Evolutionary conservation across 2,888 invertebrate genomes (phyloP).

Genomic region (Ectemnius cavifrons): DNA sequence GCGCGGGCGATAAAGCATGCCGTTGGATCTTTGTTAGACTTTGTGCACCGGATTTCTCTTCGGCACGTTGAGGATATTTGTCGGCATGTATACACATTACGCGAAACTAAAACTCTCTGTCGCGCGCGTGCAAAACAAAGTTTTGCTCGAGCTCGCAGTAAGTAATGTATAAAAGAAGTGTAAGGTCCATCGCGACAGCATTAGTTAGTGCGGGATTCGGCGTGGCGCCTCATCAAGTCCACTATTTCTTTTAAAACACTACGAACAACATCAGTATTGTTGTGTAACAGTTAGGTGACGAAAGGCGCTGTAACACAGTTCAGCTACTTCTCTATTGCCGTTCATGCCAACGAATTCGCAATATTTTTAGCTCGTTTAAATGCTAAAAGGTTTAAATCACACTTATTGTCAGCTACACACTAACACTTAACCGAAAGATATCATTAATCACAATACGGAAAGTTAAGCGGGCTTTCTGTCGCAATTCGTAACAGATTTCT

Average conservation of each 20-base stretch:
- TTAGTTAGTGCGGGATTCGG: too few species aligned
- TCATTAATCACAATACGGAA: constrained; percentile 18
- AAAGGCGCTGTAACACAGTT: too few species aligned
- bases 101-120: constrained; percentile 18
- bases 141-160: too few species aligned
- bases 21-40: constrained; percentile 5
- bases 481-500: constrained; percentile 10
- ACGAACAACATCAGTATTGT: constrained; percentile 36
- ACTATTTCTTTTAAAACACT: constrained; percentile 24
- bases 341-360: constrained; percentile 33
- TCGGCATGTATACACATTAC: constrained; percentile 11
- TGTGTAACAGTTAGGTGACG: constrained; percentile 14
- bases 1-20: constrained; percentile 19
- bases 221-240: constrained; percentile 6
- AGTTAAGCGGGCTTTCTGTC: constrained; percentile 2
- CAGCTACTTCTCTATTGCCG: constrained; percentile 38
- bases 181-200: not conserved
- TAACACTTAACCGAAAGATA: constrained; percentile 35
- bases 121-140: constrained; percentile 1
- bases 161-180: constrained; percentile 20
- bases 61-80: constrained; percentile 18
- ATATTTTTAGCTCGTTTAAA: constrained; percentile 15
- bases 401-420: constrained; percentile 54
- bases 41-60: constrained; percentile 15
- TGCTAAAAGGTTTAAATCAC: constrained; percentile 36